Percentiles rank a stretch among this genome's conserved stretches.
Conservation (phyloP, 2,888 invertebrate genomes). For the Scaptomyza tumidula region DNA sequence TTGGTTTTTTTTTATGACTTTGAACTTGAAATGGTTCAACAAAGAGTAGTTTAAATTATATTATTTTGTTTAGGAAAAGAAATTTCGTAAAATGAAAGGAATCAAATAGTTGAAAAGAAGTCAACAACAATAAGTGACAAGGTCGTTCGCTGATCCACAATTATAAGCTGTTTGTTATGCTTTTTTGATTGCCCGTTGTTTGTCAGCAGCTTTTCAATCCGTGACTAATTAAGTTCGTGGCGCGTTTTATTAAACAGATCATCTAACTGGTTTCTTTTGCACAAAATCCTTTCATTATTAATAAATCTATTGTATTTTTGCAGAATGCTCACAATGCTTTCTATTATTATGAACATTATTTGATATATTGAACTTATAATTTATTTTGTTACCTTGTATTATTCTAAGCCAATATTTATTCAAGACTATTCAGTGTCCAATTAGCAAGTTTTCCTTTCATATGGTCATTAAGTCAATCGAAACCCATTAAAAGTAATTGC, state of each 20-base stretch:
- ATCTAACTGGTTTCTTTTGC: no score
- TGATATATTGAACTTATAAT: no score
- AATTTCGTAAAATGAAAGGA: constrained; percentile 60
- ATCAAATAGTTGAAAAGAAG: background rate
- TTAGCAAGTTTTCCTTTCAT: background rate
- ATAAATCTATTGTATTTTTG: no score
- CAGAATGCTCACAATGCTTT: no score
- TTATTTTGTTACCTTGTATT: background rate
- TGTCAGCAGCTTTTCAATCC: background rate
- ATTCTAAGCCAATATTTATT: background rate
- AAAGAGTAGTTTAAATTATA: constrained; percentile 2
- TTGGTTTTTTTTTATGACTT: constrained; percentile 70
- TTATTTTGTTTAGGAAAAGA: constrained; percentile 46
- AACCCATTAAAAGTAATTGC: background rate
- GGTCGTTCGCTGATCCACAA: constrained; percentile 4
- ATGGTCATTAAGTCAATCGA: background rate
- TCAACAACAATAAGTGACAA: constrained; percentile 4
- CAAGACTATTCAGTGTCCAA: background rate
- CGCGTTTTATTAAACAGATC: no score
- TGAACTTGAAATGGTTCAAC: constrained; percentile 69
- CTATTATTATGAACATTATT: no score
- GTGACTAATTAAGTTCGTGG: no score
- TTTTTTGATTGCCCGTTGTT: background rate
- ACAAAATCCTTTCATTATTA: no score
- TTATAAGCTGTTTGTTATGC: background rate